A percentile compares a stretch with the other conserved stretches of the same genome.
Conservation (phyloP, 2,888 invertebrate species). For the Ypsolopha sequella region DNA sequence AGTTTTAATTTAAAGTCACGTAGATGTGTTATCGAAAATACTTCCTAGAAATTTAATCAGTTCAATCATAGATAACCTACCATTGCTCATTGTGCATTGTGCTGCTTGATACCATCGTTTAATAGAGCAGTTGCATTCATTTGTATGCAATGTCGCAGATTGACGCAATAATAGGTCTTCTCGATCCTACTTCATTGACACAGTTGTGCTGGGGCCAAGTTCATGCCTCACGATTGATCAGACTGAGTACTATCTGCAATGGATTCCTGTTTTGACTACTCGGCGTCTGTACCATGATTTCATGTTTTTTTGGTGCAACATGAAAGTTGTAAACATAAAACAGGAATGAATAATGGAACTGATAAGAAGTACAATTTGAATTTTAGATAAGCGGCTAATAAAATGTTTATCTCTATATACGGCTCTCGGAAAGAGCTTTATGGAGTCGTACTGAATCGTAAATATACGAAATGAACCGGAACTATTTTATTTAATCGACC, state of each 20-base stretch:
- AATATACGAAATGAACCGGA: slow-evolving; percentile 25
- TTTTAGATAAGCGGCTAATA: slow-evolving; percentile 34
- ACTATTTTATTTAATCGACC: slow-evolving; percentile 1
- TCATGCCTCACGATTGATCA: neutral
- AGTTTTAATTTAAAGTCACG: neutral
- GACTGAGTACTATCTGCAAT: neutral
- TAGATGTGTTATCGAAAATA: neutral
- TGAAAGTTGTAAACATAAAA: slow-evolving; percentile 1
- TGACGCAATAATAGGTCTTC: too few relatives aligned
- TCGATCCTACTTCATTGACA: neutral
- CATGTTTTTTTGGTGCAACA: neutral
- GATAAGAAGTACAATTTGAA: slow-evolving; percentile 30
- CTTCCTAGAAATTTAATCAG: neutral
- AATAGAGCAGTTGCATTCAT: too few relatives aligned
- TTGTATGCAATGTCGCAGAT: too few relatives aligned
- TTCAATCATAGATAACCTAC: neutral
- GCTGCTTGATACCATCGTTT: neutral
- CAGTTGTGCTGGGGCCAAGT: neutral
- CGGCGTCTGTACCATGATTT: neutral
- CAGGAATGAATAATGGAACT: neutral
- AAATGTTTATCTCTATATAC: slow-evolving; percentile 56
- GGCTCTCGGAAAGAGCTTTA: slow-evolving; percentile 21
- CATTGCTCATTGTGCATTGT: neutral
- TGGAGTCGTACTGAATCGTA: slow-evolving; percentile 36
- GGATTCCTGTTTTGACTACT: neutral